Evolutionary conservation across 2,797 vertebrate genomes (phyloP).

Genomic region (Falco naumanni): DNA sequence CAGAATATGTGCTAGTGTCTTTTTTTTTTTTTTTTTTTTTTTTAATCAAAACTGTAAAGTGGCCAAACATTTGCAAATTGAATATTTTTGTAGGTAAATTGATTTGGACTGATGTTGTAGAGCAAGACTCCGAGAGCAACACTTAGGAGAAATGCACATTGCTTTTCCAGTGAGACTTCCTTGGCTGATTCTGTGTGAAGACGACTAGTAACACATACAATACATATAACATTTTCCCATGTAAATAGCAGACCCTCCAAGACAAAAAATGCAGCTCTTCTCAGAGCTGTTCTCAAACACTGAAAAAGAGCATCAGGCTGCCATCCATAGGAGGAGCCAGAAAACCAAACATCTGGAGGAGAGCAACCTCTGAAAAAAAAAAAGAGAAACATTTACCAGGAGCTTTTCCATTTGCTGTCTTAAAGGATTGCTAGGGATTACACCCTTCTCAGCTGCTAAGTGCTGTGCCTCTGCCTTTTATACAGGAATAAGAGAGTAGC

Average conservation of each 20-base stretch:
- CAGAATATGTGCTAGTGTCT: background rate
- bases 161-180: background rate
- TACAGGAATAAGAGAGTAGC: background rate
- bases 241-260: background rate
- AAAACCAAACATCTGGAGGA: constrained; percentile 34
- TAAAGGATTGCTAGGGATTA: background rate
- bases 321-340: background rate
- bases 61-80: background rate
- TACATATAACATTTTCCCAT: background rate
- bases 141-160: background rate
- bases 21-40: background rate
- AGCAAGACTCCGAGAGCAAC: background rate
- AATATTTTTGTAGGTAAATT: background rate
- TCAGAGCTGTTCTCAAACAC: background rate
- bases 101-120: background rate
- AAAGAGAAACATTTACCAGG: background rate
- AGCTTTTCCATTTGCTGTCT: background rate
- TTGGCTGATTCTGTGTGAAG: background rate
- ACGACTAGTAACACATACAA: background rate
- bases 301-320: background rate
- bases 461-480: background rate
- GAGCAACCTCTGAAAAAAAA: background rate
- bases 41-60: background rate
- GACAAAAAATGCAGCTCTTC: background rate
- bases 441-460: background rate